Evolutionary conservation across 1,140 invertebrate genomes (phyloP).

Genomic region (Drosophila leontia): DNA sequence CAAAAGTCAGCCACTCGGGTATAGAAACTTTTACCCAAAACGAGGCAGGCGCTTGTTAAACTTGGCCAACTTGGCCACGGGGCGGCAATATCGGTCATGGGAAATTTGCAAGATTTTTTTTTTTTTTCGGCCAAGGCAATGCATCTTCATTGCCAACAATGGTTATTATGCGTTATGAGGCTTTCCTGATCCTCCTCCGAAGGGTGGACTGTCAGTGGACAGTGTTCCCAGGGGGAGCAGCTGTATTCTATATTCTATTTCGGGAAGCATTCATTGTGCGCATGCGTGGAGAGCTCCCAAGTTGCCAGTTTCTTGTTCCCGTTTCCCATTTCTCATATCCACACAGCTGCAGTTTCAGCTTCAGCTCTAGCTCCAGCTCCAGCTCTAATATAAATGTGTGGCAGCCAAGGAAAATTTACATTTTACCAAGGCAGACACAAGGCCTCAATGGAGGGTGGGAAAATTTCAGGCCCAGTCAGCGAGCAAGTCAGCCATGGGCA

Average conservation of each 20-base stretch:
- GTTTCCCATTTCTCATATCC: slow-evolving; percentile 37
- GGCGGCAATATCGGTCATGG: slow-evolving; percentile 75
- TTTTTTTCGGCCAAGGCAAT: slow-evolving; percentile 34
- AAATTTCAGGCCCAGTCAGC: slow-evolving; percentile 57
- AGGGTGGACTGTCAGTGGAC: slow-evolving; percentile 57
- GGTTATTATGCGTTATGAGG: slow-evolving; percentile 69
- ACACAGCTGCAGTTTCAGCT: slow-evolving; percentile 5
- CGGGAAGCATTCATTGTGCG: slow-evolving; percentile 33
- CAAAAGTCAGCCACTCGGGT: slow-evolving; percentile 46
- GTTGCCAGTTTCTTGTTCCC: slow-evolving; percentile 29
- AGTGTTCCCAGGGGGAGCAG: slow-evolving; percentile 34
- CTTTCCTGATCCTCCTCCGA: slow-evolving; percentile 28
- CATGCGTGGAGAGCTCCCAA: slow-evolving; percentile 53
- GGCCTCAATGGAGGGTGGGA: slow-evolving; percentile 78
- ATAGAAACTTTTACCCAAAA: slow-evolving; percentile 62
- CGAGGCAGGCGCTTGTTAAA: slow-evolving; percentile 55
- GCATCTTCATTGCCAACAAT: slow-evolving; percentile 75
- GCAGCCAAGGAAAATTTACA: slow-evolving; percentile 68
- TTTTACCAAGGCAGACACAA: slow-evolving; percentile 60
- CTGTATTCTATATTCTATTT: slow-evolving; percentile 21
- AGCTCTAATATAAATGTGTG: slow-evolving; percentile 79
- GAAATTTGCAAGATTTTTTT: slow-evolving; percentile 67
- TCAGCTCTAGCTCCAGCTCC: background rate
- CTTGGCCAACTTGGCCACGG: slow-evolving; percentile 53
- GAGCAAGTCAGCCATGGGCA: slow-evolving; percentile 55